These are phyloP conservation scores for Mus spicilegus DNA, from an alignment of 2,113 vertebrate genomes.

Conservation along the genomic window DNA sequence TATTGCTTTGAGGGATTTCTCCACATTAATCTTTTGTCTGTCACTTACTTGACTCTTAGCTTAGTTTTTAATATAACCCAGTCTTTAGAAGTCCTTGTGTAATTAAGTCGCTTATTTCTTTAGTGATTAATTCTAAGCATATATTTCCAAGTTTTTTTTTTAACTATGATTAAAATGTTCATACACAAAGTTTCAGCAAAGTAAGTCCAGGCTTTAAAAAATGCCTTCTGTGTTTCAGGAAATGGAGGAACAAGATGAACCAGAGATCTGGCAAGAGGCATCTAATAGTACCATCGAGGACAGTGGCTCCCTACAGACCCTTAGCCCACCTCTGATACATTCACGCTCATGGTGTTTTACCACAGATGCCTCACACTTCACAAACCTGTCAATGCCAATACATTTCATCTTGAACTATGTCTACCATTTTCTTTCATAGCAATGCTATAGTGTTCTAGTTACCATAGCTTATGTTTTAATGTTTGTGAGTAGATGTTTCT, in stretches of 20 bases:
- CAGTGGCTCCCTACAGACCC: neutral
- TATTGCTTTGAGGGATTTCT: neutral
- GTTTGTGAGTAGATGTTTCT: neutral
- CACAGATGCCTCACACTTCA: neutral
- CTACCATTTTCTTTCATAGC: neutral
- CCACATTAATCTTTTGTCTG: neutral
- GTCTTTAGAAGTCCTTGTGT: slow-evolving; percentile 2
- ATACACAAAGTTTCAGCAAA: neutral
- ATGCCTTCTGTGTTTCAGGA: neutral
- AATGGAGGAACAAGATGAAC: neutral
- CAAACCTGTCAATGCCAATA: neutral
- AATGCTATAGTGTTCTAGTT: neutral
- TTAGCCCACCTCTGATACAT: neutral
- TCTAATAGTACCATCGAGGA: neutral
- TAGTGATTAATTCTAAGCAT: neutral
- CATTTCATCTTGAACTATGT: neutral
- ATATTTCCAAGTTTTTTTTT: neutral
- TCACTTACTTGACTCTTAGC: neutral
- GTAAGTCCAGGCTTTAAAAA: neutral
- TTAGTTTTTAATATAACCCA: slow-evolving; percentile 19
- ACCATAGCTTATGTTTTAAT: neutral
- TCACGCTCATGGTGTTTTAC: neutral
- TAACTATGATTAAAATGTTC: slow-evolving; percentile 31
- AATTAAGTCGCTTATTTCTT: neutral
- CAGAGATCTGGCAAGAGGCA: neutral